Conservation (phyloP, 2,797 vertebrate species). For the Diceros bicornis region DNA sequence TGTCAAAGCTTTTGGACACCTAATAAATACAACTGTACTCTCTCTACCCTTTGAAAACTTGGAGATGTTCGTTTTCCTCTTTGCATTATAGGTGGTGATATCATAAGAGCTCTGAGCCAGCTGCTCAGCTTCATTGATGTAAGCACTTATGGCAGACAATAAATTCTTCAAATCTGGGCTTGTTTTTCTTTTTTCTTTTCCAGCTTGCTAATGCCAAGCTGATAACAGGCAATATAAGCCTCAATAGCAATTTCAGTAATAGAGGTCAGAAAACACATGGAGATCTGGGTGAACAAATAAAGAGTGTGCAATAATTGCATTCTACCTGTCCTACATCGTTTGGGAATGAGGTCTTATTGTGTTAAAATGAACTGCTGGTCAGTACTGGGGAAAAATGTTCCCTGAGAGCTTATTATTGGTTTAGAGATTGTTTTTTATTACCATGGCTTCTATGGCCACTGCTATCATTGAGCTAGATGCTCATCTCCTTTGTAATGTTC, state of each 20-base stretch:
- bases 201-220: neutral
- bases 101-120: slow-evolving; percentile 15
- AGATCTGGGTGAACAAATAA: neutral
- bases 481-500: slow-evolving; percentile 54
- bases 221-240: neutral
- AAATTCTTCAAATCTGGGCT: neutral
- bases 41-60: slow-evolving; percentile 58
- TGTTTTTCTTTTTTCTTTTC: slow-evolving; percentile 56
- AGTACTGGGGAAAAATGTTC: neutral
- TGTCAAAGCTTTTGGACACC: slow-evolving; percentile 62
- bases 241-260: neutral
- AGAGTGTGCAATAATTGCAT: neutral
- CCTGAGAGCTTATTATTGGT: neutral
- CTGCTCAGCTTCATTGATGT: neutral
- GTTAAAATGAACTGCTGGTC: slow-evolving; percentile 36
- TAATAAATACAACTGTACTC: slow-evolving; percentile 35
- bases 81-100: slow-evolving; percentile 42
- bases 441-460: neutral
- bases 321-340: neutral
- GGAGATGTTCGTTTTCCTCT: neutral
- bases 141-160: neutral
- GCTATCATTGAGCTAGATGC: slow-evolving; percentile 3
- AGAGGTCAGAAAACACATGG: slow-evolving; percentile 28
- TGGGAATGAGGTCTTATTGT: slow-evolving; percentile 16
- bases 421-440: slow-evolving; percentile 54